phyloP scores from a whole-genome alignment of 1,140 invertebrate species.

The Adoxophyes honmai region DNA sequence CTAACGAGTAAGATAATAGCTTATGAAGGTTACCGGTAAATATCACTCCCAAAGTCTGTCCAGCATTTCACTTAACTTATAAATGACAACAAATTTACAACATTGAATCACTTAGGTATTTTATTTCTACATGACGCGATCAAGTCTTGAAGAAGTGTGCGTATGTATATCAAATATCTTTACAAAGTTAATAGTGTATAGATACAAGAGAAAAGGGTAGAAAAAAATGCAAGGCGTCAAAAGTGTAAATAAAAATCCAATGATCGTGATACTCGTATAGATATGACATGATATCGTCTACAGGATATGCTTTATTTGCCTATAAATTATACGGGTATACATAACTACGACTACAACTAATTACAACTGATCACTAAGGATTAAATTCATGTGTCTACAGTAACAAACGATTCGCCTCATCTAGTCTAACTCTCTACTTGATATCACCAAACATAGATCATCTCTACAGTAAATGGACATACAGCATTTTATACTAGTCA shows the following conservation, averaged over 20 bases:
- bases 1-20: no score
- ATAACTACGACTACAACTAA: slow-evolving; percentile 18
- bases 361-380: slow-evolving; percentile 34
- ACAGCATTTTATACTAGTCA: slow-evolving; percentile 57
- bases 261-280: background rate
- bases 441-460: slow-evolving; percentile 44
- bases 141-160: slow-evolving; percentile 69
- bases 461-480: slow-evolving; percentile 71
- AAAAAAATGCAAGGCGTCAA: background rate
- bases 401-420: slow-evolving; percentile 47
- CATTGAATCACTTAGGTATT: slow-evolving; percentile 38
- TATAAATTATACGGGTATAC: slow-evolving; percentile 17
- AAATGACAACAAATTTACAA: slow-evolving; percentile 55
- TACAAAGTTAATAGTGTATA: slow-evolving; percentile 34
- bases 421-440: slow-evolving; percentile 32
- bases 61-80: slow-evolving; percentile 22
- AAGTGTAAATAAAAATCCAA: background rate
- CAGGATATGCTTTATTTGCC: slow-evolving; percentile 7
- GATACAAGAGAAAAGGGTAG: slow-evolving; percentile 1
- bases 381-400: slow-evolving; percentile 55
- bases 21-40: no score
- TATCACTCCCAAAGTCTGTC: background rate
- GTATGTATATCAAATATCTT: slow-evolving; percentile 32
- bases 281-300: slow-evolving; percentile 7
- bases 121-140: slow-evolving; percentile 53